phyloP scores from a whole-genome alignment of 2,888 invertebrate genomes.

The Ectobius pallidus region DNA sequence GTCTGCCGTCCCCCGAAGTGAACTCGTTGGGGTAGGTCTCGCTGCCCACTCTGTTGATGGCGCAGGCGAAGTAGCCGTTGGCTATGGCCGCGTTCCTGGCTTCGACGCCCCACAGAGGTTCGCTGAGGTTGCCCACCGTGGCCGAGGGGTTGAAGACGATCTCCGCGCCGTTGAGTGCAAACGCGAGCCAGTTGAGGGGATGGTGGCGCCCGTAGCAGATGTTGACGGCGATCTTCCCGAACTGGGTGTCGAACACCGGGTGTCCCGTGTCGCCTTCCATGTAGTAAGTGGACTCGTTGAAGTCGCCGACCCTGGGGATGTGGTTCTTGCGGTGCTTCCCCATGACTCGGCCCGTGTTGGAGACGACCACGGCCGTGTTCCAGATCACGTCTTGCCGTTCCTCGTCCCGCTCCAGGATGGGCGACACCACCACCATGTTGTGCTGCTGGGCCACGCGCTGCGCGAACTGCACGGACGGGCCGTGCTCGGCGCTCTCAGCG shows the following conservation, averaged over 20 bases:
- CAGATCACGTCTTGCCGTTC: conserved; percentile 82
- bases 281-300: conserved; percentile 96
- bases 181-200: conserved; percentile 98
- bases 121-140: conserved; percentile 76
- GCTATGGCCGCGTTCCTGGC: conserved; percentile 96
- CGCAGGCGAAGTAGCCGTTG: conserved; percentile 92
- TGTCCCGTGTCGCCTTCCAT: conserved; percentile 94
- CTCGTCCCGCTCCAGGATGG: conserved; percentile 90
- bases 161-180: conserved; percentile 95
- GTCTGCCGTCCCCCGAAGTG: conserved; percentile 80
- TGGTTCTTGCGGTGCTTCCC: conserved; percentile 99
- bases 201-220: conserved; percentile 99
- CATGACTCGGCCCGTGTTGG: conserved; percentile 79
- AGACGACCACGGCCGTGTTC: conserved; percentile 95
- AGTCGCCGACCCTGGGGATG: conserved; percentile 95
- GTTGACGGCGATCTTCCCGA: conserved; percentile 89
- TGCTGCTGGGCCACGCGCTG: conserved; percentile 76
- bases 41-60: conserved; percentile 91
- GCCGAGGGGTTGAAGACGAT: conserved; percentile 99
- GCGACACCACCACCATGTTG: conserved; percentile 92
- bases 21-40: conserved; percentile 83
- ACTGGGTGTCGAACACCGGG: conserved; percentile 87
- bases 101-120: conserved; percentile 95
- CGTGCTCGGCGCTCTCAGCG: conserved; percentile 85
- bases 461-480: conserved; percentile 82